Evolutionary conservation across 1,140 invertebrate genomes (phyloP).

Genomic region (Myzus persicae): DNA sequence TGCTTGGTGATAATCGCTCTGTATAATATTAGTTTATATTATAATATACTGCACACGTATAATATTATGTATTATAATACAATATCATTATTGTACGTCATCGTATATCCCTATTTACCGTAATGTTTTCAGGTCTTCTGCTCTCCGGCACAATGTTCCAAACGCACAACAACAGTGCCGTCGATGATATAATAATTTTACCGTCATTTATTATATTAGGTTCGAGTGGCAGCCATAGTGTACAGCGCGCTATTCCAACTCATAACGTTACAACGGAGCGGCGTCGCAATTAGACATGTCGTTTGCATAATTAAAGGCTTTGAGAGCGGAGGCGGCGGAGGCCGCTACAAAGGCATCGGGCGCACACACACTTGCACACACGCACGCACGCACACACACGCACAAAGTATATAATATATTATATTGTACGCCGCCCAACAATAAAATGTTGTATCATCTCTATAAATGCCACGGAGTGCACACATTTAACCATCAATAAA

Average conservation of each 20-base stretch:
- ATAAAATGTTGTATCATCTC: not conserved
- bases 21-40: too few relatives aligned
- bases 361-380: not conserved
- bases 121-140: not conserved
- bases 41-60: too few relatives aligned
- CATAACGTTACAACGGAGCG: not conserved
- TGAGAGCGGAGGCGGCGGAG: not conserved
- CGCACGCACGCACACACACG: not conserved
- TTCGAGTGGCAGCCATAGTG: not conserved
- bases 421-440: not conserved
- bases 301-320: constrained; percentile 31
- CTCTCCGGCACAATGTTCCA: not conserved
- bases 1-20: too few relatives aligned
- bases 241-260: not conserved
- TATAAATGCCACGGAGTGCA: not conserved
- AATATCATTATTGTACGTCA: too few relatives aligned
- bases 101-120: too few relatives aligned
- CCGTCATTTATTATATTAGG: not conserved
- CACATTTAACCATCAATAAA: not conserved
- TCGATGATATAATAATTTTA: not conserved
- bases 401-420: not conserved
- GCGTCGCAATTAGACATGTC: constrained; percentile 4
- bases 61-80: too few relatives aligned
- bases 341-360: not conserved
- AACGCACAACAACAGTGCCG: too few relatives aligned